Evolutionary conservation across 1,140 invertebrate genomes (phyloP).

Genomic region (Heliothis virescens): DNA sequence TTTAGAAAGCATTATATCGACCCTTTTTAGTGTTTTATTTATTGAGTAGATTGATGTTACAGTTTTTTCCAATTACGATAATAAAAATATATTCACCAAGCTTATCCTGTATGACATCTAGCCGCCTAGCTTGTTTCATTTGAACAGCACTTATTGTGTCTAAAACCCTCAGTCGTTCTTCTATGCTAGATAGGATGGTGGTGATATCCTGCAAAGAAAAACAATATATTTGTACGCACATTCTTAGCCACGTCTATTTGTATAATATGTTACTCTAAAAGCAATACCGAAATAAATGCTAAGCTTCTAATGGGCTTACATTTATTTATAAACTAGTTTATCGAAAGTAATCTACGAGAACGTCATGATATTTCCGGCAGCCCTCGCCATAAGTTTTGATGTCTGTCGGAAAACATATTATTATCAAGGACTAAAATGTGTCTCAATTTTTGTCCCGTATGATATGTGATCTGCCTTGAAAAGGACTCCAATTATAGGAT

Average conservation of each 20-base stretch:
- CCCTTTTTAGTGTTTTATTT: neutral
- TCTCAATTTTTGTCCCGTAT: constrained; percentile 1
- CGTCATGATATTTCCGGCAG: constrained; percentile 39
- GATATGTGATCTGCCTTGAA: constrained; percentile 33
- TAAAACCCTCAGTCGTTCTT: constrained; percentile 86
- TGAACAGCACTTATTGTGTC: constrained; percentile 85
- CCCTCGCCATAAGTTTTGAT: constrained; percentile 24
- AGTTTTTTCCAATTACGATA: too few species aligned
- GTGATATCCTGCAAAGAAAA: constrained; percentile 75
- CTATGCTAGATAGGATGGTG: constrained; percentile 85
- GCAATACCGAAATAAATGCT: constrained; percentile 27
- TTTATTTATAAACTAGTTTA: constrained; percentile 38
- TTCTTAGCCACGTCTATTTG: neutral
- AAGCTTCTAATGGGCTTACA: constrained; percentile 18
- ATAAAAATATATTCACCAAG: constrained; percentile 75
- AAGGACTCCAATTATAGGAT: constrained; percentile 22
- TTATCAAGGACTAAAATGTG: constrained; percentile 21
- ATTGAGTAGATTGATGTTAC: neutral
- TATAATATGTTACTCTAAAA: constrained; percentile 1
- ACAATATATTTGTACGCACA: neutral
- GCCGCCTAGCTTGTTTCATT: constrained; percentile 83
- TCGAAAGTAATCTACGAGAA: constrained; percentile 30
- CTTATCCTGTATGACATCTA: constrained; percentile 87
- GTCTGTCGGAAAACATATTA: constrained; percentile 28
- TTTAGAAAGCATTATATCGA: neutral